A percentile compares a stretch with the other conserved stretches of the same genome.
phyloP scores from a whole-genome alignment of 2,888 invertebrate species.

The Tetranychus piercei region DNA sequence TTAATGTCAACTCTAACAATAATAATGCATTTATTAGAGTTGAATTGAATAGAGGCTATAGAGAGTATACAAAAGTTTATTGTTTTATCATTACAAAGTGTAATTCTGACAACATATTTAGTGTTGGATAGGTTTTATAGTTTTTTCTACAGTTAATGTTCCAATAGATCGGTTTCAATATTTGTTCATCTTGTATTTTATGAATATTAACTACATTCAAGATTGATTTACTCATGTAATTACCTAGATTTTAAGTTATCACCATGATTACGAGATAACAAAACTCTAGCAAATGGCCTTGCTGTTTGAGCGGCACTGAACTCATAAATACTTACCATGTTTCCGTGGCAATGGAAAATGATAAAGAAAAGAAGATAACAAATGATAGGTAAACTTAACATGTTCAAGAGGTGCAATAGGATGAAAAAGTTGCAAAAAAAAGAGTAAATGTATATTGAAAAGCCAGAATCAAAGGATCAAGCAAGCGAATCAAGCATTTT shows the following conservation, averaged over 20 bases:
- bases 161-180: background rate
- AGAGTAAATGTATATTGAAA: background rate
- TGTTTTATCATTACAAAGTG: too few relatives aligned
- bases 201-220: background rate
- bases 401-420: background rate
- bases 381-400: background rate
- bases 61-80: too few relatives aligned
- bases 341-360: background rate
- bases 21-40: too few relatives aligned
- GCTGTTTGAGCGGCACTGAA: background rate
- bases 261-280: background rate
- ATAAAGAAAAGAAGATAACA: background rate
- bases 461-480: background rate
- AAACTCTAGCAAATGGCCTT: background rate
- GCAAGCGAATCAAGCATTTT: background rate
- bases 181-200: background rate
- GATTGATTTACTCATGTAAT: background rate
- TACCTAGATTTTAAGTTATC: background rate
- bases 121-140: too few relatives aligned
- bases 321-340: background rate
- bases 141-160: too few relatives aligned
- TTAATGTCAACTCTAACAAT: too few relatives aligned
- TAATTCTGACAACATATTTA: too few relatives aligned
- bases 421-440: background rate
- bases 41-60: too few relatives aligned